These are phyloP conservation scores for Mastacembelus armatus DNA, from an alignment of 2,797 vertebrate genomes.

Conservation along the genomic window DNA sequence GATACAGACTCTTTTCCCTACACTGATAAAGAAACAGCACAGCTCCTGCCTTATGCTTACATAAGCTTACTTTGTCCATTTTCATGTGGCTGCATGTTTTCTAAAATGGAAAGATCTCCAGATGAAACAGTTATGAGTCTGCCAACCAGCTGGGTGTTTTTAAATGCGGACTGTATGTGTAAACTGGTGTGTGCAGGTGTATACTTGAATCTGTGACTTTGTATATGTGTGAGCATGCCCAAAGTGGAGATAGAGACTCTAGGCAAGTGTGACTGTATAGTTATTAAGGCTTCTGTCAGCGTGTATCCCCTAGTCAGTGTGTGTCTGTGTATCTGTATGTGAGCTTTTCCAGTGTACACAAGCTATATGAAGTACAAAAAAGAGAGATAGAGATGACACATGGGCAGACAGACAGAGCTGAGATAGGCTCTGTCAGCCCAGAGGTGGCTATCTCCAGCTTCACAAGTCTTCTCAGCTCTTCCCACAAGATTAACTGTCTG, in stretches of 20 bases:
- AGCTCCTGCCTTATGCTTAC: slow-evolving; percentile 31
- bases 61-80: slow-evolving; percentile 31
- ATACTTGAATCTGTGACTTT: neutral
- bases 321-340: slow-evolving; percentile 16
- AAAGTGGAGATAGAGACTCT: neutral
- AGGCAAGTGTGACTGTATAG: slow-evolving; percentile 8
- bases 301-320: slow-evolving; percentile 19
- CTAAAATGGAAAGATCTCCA: slow-evolving; percentile 37
- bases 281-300: slow-evolving; percentile 15
- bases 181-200: neutral
- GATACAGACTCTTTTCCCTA: slow-evolving; percentile 33
- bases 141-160: neutral
- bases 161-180: neutral
- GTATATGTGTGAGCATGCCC: neutral
- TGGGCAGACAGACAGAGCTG: slow-evolving; percentile 50
- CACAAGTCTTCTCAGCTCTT: slow-evolving; percentile 48
- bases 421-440: slow-evolving; percentile 64
- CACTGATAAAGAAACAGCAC: slow-evolving; percentile 27
- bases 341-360: slow-evolving; percentile 19
- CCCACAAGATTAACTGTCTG: slow-evolving; percentile 58
- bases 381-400: slow-evolving; percentile 51
- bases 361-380: slow-evolving; percentile 26
- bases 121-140: slow-evolving; percentile 11
- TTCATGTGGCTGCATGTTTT: slow-evolving; percentile 28
- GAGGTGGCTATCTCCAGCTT: slow-evolving; percentile 59